phyloP scores from a whole-genome alignment of 2,113 vertebrate genomes.

The Austrofundulus limnaeus region DNA sequence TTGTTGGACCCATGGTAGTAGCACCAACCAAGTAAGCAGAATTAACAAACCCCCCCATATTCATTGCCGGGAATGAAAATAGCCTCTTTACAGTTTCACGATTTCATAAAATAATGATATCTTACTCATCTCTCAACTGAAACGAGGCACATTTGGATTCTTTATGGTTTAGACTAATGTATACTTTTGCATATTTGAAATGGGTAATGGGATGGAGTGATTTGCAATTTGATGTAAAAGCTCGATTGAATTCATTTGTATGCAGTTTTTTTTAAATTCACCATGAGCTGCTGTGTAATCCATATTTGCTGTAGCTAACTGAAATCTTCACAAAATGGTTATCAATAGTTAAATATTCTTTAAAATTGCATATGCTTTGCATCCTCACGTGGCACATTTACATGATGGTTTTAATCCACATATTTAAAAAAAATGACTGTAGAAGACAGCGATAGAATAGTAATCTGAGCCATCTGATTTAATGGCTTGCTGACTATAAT shows the following conservation, averaged over 20 bases:
- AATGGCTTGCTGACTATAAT: slow-evolving; percentile 64
- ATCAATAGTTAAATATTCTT: slow-evolving; percentile 4
- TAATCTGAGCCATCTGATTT: slow-evolving; percentile 62
- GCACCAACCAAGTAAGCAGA: slow-evolving; percentile 55
- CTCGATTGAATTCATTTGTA: slow-evolving; percentile 28
- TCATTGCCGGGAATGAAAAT: slow-evolving; percentile 55
- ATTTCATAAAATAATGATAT: slow-evolving; percentile 50
- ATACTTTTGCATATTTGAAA: slow-evolving; percentile 37
- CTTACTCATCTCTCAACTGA: slow-evolving; percentile 44
- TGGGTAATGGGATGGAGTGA: slow-evolving; percentile 34
- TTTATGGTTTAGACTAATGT: slow-evolving; percentile 21
- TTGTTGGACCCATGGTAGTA: slow-evolving; percentile 58
- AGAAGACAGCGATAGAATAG: slow-evolving; percentile 39
- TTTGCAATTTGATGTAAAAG: slow-evolving; percentile 40
- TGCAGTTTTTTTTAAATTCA: slow-evolving; percentile 27
- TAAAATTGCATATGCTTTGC: background rate
- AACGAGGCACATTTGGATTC: slow-evolving; percentile 36
- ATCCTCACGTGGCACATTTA: background rate
- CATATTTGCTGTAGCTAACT: slow-evolving; percentile 7
- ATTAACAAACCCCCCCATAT: slow-evolving; percentile 49
- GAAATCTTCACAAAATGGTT: slow-evolving; percentile 18
- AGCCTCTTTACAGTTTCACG: slow-evolving; percentile 20
- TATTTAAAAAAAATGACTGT: slow-evolving; percentile 1
- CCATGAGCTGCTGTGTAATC: slow-evolving; percentile 4
- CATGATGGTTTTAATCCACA: background rate